Base-by-base conservation (phyloP, 2,113 vertebrate species). In the Castor canadensis region DNA sequence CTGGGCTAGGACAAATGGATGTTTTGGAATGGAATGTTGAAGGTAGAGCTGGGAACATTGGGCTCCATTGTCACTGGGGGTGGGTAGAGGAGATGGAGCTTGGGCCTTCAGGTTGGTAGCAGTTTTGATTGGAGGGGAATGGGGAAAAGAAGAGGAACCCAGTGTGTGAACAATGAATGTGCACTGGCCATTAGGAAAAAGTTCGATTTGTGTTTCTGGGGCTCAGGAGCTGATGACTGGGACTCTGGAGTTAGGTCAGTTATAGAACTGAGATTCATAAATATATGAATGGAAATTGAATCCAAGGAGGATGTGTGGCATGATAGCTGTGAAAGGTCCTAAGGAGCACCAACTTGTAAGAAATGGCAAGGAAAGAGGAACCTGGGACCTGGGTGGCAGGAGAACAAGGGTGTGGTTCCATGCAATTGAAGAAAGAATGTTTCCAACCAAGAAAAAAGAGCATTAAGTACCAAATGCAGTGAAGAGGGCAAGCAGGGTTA, bases 21-120 rank as follows among this genome's bases (percentile, higher is more conserved):
- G 8, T 26, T 0, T 6, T 49, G 40, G 38, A 3, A 38, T 30
- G 11, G 22, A 1, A 0, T 11, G 6, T 13, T 5, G 9, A 22
- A n/a, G 62, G 49, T 5, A 26, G 38, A 22, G 12, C 0, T 6
- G 17, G 56, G 26, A 22, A 40, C 2, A 1, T 4, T 26, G 56
- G 91, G 5, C 54, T 19, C 19, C 0, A 2, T 16, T 28, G 43
- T 9, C 1, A 6, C 20, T 32, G 58, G 15, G 67, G 43, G 8
- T 47, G 17, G 76, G 71, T n/a, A 67, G 40, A 35, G 43, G 22
- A 90, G 76, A 12, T 30, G n/a, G 56, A 17, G 26, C 17, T 5
- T 26, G 26, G 17, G 47, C 10, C 1, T 0, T 32, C 12, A 17
- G 26, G 16, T 3, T 24, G 43, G 40, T 4, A 1, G 30, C 52